Conservation (phyloP, 2,888 invertebrate genomes). For the Pyrrhia umbra region DNA sequence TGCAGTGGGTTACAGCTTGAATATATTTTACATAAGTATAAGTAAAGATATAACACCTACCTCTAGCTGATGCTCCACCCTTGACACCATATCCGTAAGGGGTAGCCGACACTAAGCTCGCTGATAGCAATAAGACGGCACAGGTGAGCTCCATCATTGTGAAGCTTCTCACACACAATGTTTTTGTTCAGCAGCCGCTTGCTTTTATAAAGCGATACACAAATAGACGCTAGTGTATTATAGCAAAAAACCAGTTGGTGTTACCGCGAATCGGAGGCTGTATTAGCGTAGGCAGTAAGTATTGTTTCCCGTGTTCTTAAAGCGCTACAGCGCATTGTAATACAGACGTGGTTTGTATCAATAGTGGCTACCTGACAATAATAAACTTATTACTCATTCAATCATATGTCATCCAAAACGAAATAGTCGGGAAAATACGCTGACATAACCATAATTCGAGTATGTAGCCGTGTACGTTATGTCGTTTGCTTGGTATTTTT, state of each 20-base stretch:
- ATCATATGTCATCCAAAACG: conserved; percentile 57
- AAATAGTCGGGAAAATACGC: conserved; percentile 57
- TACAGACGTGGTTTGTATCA: conserved; percentile 10
- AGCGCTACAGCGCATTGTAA: conserved; percentile 49
- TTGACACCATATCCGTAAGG: conserved; percentile 85
- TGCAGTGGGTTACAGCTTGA: not conserved
- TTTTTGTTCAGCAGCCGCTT: conserved; percentile 75
- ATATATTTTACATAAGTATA: conserved; percentile 9
- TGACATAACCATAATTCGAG: conserved; percentile 57
- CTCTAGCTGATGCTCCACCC: conserved; percentile 80
- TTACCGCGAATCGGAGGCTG: conserved; percentile 83
- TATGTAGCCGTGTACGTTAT: conserved; percentile 40
- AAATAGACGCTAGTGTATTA: conserved; percentile 82
- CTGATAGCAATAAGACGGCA: conserved; percentile 76
- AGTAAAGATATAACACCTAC: conserved; percentile 64
- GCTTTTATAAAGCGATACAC: conserved; percentile 88
- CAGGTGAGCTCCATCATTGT: conserved; percentile 83
- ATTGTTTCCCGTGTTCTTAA: conserved; percentile 77
- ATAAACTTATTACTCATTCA: conserved; percentile 72
- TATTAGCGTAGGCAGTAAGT: conserved; percentile 77
- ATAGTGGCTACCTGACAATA: conserved; percentile 54
- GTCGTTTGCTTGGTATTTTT: conserved; percentile 62
- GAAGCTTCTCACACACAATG: conserved; percentile 85
- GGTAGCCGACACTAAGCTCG: conserved; percentile 74
- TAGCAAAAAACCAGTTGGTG: conserved; percentile 85